Conservation (phyloP, 2,888 invertebrate genomes). For the Elaeidobius kamerunicus region DNA sequence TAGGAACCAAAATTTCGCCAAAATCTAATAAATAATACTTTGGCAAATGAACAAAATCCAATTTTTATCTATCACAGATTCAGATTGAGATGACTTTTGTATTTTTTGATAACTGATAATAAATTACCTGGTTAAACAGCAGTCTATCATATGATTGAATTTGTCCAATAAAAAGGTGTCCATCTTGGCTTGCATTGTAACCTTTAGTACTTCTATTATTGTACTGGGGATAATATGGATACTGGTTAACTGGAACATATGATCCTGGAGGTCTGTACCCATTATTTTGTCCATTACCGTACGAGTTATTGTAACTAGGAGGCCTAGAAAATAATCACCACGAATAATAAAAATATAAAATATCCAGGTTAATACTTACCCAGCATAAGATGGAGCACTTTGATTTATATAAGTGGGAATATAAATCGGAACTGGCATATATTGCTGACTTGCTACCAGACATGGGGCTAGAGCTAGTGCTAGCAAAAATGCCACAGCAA, state of each 20-base stretch:
- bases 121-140: conserved; percentile 42
- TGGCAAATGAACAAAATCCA: no score
- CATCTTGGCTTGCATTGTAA: conserved; percentile 32
- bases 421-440: conserved; percentile 37
- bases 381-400: conserved; percentile 13
- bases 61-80: background rate
- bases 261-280: conserved; percentile 11
- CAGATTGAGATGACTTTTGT: background rate
- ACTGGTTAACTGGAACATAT: conserved; percentile 12
- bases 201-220: background rate
- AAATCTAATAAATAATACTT: no score
- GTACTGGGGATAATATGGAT: conserved; percentile 8
- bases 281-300: conserved; percentile 4
- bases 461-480: conserved; percentile 9
- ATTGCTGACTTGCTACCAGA: conserved; percentile 32
- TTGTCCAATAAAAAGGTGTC: conserved; percentile 43
- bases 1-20: no score
- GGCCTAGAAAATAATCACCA: no score
- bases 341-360: no score
- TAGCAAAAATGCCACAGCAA: conserved; percentile 7
- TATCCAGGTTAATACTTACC: no score
- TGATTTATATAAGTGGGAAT: conserved; percentile 35
- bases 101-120: background rate
- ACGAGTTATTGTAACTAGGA: conserved; percentile 1
- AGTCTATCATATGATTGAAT: conserved; percentile 40